phyloP scores from a whole-genome alignment of 2,113 vertebrate genomes.

The Indri indri region DNA sequence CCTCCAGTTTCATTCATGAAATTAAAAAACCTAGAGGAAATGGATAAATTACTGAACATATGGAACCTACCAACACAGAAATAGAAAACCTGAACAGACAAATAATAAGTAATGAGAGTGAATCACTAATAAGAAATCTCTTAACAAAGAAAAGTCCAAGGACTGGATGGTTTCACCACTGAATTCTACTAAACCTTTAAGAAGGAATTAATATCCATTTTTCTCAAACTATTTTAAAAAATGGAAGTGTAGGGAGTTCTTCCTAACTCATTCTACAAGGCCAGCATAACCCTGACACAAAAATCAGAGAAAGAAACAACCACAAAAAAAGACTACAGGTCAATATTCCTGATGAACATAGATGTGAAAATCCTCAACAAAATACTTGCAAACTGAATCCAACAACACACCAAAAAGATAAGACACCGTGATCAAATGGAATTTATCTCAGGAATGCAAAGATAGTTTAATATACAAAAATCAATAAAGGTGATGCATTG shows the following conservation, averaged over 20 bases:
- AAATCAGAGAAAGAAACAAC: background rate
- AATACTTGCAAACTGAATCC: background rate
- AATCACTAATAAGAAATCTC: background rate
- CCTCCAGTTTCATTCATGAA: background rate
- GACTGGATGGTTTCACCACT: background rate
- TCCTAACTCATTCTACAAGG: background rate
- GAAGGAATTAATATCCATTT: background rate
- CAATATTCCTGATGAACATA: background rate
- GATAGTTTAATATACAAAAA: background rate
- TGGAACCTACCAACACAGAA: background rate
- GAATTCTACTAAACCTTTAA: background rate
- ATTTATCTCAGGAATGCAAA: background rate
- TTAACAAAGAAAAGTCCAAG: background rate
- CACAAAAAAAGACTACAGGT: background rate
- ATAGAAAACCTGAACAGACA: background rate
- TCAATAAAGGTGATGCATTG: background rate
- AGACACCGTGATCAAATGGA: background rate
- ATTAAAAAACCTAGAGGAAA: background rate
- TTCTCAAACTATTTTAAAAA: background rate
- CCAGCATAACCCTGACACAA: background rate
- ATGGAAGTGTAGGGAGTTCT: background rate
- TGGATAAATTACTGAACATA: background rate
- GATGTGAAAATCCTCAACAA: background rate
- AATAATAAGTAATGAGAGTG: background rate
- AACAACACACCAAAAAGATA: background rate